Evolutionary conservation across 2,888 invertebrate genomes (phyloP), one percentile per base, ranked within the genome.

Genomic region (Campoletis raptor): DNA sequence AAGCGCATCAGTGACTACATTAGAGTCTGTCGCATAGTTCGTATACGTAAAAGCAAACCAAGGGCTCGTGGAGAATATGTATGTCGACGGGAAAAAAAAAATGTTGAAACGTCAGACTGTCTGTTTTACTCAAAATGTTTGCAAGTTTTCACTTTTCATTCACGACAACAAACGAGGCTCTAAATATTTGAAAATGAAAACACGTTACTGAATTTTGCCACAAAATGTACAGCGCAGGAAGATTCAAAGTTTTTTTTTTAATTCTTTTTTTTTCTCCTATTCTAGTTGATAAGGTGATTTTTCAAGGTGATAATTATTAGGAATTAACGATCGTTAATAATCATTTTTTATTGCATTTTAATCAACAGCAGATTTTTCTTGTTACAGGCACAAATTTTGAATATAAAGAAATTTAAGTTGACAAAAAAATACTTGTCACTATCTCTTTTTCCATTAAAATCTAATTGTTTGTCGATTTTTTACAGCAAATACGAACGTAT

Each of bases 1-100:
- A 79, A 66, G 73, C 73, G 81, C 61, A 61, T 54, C 70, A 61
- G 70, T 36, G 70, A 70, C 66, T 67, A 52, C 66, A 37, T 64
- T 40, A 76, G 64, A 42, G 37, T 57, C 54, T 54, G 52, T 54
- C 69, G 18, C 69, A 42, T 57, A 42, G 30, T 69, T 69, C 54
- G 69, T 77, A 21, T 48, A 77, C 36, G 77, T 21, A 45, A 80
- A 70, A 70, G 70, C 70, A 45, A 57, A 70, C 57, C 57, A 36
- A 42, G 36, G 21, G 57, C 12, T 54, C 69, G 45, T 15, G 36
- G 15, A 18, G 30, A 48, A 70, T n/a, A 70, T 48, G 70, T 48
- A 36, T 48, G 70, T 61, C 30, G 24, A n/a, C 61, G 48, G 18
- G 15, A 7, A 2, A 12, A 12, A 42, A 45, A 69, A 30, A 42